Conservation (phyloP, 1,140 invertebrate species). For the Cyclina sinensis region DNA sequence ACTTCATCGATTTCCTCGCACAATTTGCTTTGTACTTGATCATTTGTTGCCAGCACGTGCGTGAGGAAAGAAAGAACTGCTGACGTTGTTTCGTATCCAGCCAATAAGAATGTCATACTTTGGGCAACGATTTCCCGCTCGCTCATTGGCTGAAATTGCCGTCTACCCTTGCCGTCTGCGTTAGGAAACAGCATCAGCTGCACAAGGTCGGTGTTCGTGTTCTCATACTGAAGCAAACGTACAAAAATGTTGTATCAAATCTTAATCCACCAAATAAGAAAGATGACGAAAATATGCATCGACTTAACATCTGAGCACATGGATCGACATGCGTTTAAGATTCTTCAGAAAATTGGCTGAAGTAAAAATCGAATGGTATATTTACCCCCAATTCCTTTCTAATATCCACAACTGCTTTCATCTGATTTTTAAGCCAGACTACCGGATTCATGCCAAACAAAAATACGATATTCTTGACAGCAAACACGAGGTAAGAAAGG, state of each 20-base stretch:
- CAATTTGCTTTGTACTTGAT: constrained; percentile 86
- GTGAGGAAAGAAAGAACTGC: constrained; percentile 86
- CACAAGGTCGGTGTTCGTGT: constrained; percentile 77
- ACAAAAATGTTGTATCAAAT: too few species aligned
- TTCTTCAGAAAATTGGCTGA: neutral
- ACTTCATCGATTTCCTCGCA: constrained; percentile 84
- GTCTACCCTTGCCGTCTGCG: constrained; percentile 40
- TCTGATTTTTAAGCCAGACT: constrained; percentile 74
- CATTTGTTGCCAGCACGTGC: constrained; percentile 87
- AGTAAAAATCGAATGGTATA: too few species aligned
- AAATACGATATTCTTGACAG: constrained; percentile 80
- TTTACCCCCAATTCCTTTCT: constrained; percentile 77
- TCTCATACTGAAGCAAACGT: constrained; percentile 70
- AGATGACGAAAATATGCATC: too few species aligned
- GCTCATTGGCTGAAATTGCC: constrained; percentile 67
- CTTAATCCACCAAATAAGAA: too few species aligned
- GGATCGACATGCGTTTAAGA: too few species aligned
- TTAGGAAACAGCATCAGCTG: constrained; percentile 83
- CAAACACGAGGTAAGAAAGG: constrained; percentile 79
- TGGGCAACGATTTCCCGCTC: constrained; percentile 83
- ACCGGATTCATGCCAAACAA: constrained; percentile 83
- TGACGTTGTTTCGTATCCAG: constrained; percentile 87
- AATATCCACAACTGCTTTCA: constrained; percentile 77
- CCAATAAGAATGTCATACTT: constrained; percentile 83
- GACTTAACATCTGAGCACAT: too few species aligned